Conservation (phyloP, 2,113 vertebrate genomes). For the Stictonetta naevosa region DNA sequence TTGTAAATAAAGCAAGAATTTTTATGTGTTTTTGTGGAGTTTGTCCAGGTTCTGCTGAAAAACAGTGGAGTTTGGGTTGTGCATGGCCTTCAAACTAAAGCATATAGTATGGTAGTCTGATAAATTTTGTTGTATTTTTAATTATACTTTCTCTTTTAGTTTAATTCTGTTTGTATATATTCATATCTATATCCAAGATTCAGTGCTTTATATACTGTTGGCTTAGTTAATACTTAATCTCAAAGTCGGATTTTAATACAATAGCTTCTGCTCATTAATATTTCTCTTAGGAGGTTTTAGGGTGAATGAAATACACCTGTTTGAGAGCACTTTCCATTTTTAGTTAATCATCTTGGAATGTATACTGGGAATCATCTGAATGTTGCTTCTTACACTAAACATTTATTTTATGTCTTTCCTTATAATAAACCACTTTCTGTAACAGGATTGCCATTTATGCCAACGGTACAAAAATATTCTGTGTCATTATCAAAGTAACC, state of each 20-base stretch:
- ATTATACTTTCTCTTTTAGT: neutral
- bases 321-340: neutral
- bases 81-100: neutral
- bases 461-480: neutral
- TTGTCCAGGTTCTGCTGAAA: neutral
- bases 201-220: neutral
- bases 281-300: neutral
- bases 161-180: neutral
- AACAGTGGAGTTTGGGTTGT: neutral
- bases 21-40: neutral
- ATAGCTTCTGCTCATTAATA: neutral
- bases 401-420: neutral
- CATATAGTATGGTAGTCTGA: neutral
- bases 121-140: neutral
- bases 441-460: conserved; percentile 15
- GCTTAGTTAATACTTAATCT: conserved; percentile 30
- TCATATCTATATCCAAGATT: neutral
- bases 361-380: neutral
- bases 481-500: conserved; percentile 50
- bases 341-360: neutral
- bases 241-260: conserved; percentile 1
- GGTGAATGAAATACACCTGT: neutral
- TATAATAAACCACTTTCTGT: neutral
- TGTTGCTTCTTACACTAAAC: neutral
- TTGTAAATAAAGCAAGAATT: neutral